These are phyloP conservation scores for Tenrec ecaudatus DNA, from an alignment of 2,113 vertebrate species.

Conservation along the genomic window DNA sequence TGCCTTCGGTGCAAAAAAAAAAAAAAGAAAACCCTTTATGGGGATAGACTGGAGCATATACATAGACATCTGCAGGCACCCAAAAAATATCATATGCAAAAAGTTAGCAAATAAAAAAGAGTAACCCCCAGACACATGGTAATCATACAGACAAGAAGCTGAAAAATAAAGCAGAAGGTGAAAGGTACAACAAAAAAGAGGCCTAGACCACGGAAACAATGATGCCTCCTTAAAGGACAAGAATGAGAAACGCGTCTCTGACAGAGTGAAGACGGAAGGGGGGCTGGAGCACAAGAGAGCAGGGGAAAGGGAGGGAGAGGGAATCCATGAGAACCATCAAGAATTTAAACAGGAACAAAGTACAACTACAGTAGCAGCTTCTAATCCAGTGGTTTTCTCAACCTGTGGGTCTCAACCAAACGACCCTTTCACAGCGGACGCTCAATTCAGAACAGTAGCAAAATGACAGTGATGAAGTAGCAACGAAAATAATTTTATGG, in stretches of 20 bases:
- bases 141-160: too few relatives aligned
- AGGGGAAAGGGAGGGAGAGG: rapidly evolving
- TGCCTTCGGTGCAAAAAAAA: too few relatives aligned
- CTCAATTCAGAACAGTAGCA: too few relatives aligned
- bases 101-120: background rate
- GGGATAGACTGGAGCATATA: background rate
- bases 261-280: background rate
- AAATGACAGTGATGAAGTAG: too few relatives aligned
- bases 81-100: background rate
- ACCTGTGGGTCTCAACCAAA: too few relatives aligned
- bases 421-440: too few relatives aligned
- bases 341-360: too few relatives aligned
- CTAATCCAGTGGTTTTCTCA: too few relatives aligned
- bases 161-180: background rate
- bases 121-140: background rate
- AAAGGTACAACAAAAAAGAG: constrained; percentile 5
- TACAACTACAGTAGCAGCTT: too few relatives aligned
- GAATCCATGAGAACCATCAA: too few relatives aligned
- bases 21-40: too few relatives aligned
- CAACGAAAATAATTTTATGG: too few relatives aligned
- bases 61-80: background rate
- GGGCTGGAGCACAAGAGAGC: background rate
- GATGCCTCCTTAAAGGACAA: background rate
- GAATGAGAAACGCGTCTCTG: background rate
- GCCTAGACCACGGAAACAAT: background rate